Conservation (phyloP, 2,797 vertebrate genomes). For the Crax fasciolata region DNA sequence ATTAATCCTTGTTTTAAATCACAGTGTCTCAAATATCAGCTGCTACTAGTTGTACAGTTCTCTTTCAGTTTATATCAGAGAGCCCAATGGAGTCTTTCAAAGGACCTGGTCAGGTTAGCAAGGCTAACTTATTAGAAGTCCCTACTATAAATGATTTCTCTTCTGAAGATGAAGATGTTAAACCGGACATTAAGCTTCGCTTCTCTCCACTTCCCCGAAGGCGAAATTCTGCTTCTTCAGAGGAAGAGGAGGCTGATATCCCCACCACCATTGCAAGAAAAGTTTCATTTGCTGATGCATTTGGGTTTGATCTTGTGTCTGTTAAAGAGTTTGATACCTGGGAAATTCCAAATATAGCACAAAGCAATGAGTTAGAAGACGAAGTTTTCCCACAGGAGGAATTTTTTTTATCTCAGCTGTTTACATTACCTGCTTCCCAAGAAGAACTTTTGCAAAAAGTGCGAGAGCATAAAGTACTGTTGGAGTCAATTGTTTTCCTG, state of each 20-base stretch:
- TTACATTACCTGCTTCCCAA: constrained; percentile 85
- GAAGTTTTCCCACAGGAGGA: constrained; percentile 83
- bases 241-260: constrained; percentile 86
- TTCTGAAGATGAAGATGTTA: constrained; percentile 82
- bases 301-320: constrained; percentile 94
- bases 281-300: constrained; percentile 97
- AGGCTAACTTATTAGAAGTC: constrained; percentile 85
- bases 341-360: constrained; percentile 76
- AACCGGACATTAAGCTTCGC: constrained; percentile 84
- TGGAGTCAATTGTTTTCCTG: constrained; percentile 90
- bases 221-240: constrained; percentile 86
- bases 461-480: constrained; percentile 86
- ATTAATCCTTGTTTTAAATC: constrained; percentile 91
- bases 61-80: constrained; percentile 84
- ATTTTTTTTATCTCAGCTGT: constrained; percentile 88
- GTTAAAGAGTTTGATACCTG: constrained; percentile 93
- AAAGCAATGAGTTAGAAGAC: constrained; percentile 60
- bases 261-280: constrained; percentile 84
- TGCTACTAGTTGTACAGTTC: constrained; percentile 82
- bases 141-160: constrained; percentile 76
- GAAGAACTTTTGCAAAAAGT: constrained; percentile 89
- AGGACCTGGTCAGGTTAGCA: constrained; percentile 78
- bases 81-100: constrained; percentile 91
- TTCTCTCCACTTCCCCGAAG: constrained; percentile 88
- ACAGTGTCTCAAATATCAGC: constrained; percentile 90